These are phyloP conservation scores for Otocyon megalotis DNA, from an alignment of 2,113 vertebrate genomes.

Conservation along the genomic window DNA sequence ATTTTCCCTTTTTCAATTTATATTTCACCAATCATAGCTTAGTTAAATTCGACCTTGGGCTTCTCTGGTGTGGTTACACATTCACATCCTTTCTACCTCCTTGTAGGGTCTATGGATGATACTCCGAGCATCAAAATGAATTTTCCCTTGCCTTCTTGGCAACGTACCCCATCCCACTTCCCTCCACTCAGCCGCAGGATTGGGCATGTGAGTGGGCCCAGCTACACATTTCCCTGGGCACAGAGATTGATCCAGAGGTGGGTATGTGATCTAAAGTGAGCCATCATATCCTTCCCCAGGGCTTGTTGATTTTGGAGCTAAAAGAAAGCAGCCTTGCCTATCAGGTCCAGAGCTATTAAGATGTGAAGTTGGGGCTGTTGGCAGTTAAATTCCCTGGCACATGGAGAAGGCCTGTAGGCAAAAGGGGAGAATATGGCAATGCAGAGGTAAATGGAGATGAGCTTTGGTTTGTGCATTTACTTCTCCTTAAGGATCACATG, in stretches of 20 bases:
- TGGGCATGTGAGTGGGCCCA: neutral
- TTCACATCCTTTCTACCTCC: neutral
- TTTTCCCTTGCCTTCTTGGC: neutral
- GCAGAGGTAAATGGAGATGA: neutral
- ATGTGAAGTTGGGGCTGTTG: neutral
- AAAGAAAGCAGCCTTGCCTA: neutral
- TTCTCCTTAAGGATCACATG: neutral
- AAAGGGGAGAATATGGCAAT: neutral
- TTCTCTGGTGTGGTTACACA: neutral
- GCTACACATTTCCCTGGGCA: neutral
- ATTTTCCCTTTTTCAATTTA: neutral
- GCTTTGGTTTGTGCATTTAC: neutral
- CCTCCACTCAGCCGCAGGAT: neutral
- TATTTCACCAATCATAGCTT: neutral
- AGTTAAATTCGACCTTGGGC: neutral
- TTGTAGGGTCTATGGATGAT: neutral
- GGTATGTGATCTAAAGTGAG: neutral
- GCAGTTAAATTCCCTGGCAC: neutral
- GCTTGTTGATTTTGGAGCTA: constrained; percentile 13
- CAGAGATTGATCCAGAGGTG: neutral
- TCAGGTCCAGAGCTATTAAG: neutral
- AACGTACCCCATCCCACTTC: neutral
- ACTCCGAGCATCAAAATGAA: neutral
- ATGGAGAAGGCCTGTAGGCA: neutral
- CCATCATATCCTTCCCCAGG: neutral